Evolutionary conservation across 2,113 vertebrate genomes (phyloP).

Genomic region (Thymallus thymallus): DNA sequence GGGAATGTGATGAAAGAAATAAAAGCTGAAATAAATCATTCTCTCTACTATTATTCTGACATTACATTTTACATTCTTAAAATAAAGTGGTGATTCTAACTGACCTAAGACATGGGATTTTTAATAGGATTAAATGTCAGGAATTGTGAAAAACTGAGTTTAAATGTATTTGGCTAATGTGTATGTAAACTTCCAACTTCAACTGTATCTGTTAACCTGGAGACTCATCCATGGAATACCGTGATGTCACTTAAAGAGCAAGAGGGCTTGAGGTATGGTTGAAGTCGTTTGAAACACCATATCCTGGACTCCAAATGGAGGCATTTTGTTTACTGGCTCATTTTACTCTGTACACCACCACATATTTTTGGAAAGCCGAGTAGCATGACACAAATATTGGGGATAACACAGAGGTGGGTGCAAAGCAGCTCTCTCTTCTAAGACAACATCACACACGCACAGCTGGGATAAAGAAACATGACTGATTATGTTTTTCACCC

Average conservation of each 20-base stretch:
- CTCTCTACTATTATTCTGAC: no score
- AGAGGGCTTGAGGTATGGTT: constrained; percentile 9
- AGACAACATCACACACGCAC: background rate
- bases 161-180: no score
- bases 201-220: background rate
- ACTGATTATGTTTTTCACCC: background rate
- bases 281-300: constrained; percentile 6
- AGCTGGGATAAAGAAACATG: constrained; percentile 1
- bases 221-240: constrained; percentile 15
- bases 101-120: no score
- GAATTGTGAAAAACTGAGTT: no score
- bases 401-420: background rate
- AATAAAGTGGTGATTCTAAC: no score
- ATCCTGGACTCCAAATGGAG: constrained; percentile 8
- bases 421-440: background rate
- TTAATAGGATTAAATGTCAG: no score
- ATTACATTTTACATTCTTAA: no score
- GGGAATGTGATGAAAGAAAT: no score
- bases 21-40: no score
- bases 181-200: no score
- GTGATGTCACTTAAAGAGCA: constrained; percentile 16
- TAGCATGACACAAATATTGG: background rate
- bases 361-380: background rate
- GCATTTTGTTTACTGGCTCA: background rate
- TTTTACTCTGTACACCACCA: no score